Conservation (phyloP, 2,797 vertebrate species). For the Schizopygopsis malacanthus region DNA sequence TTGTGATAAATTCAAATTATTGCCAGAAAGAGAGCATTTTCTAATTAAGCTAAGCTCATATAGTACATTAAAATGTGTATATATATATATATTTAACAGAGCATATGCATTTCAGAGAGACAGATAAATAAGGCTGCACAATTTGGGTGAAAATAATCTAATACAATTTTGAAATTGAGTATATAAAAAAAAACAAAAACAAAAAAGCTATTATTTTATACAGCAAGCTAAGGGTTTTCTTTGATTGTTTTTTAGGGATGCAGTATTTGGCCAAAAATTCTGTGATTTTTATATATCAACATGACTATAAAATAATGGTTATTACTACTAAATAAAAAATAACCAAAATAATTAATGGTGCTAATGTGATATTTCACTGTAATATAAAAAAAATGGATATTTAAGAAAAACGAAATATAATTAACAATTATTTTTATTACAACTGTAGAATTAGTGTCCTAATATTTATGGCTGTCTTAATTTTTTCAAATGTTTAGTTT, state of each 20-base stretch:
- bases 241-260: background rate
- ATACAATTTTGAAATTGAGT: too few relatives aligned
- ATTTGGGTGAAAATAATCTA: too few relatives aligned
- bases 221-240: background rate
- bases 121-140: too few relatives aligned
- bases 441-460: background rate
- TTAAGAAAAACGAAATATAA: background rate
- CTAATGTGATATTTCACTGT: background rate
- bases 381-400: background rate
- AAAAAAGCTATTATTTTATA: too few relatives aligned
- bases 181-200: background rate
- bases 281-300: background rate
- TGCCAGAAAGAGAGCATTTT: background rate
- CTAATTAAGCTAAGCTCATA: background rate
- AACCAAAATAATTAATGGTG: background rate
- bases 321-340: background rate
- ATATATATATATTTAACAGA: background rate
- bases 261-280: background rate
- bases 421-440: background rate
- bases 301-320: background rate
- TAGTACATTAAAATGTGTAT: too few relatives aligned
- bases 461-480: background rate
- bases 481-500: background rate
- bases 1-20: background rate
- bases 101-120: background rate